These are phyloP conservation scores for Temnothorax longispinosus DNA, from an alignment of 1,140 invertebrate species.

Conservation along the genomic window DNA sequence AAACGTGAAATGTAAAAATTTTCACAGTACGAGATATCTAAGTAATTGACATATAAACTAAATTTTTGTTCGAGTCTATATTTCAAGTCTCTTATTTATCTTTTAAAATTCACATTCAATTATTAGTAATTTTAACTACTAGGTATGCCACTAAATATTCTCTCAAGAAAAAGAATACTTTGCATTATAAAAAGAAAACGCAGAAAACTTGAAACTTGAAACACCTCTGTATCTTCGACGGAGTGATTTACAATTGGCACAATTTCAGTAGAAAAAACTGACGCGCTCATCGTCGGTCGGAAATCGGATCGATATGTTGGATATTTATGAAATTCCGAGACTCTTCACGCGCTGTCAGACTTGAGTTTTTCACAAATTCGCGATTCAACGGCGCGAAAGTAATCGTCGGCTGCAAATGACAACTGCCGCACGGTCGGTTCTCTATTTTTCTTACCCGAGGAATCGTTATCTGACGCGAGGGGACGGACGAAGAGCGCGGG, in stretches of 20 bases:
- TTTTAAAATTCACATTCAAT: background rate
- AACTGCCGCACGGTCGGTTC: constrained; percentile 6
- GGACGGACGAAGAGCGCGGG: background rate
- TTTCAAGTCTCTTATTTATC: background rate
- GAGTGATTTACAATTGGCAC: background rate
- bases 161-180: background rate
- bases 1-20: background rate
- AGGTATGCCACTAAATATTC: too few relatives aligned
- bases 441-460: constrained; percentile 51
- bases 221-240: background rate
- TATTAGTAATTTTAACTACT: background rate
- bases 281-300: background rate
- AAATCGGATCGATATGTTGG: constrained; percentile 23
- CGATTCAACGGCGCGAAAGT: constrained; percentile 52
- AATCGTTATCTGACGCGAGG: constrained; percentile 28
- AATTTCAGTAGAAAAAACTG: background rate
- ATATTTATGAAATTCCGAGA: constrained; percentile 54
- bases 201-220: background rate
- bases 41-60: background rate
- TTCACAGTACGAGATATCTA: background rate
- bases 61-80: background rate
- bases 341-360: constrained; percentile 30
- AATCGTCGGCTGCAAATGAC: constrained; percentile 53
- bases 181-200: background rate
- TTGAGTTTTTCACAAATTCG: constrained; percentile 47